Conservation (phyloP, 2,113 vertebrate species). For the Mixornis gularis region DNA sequence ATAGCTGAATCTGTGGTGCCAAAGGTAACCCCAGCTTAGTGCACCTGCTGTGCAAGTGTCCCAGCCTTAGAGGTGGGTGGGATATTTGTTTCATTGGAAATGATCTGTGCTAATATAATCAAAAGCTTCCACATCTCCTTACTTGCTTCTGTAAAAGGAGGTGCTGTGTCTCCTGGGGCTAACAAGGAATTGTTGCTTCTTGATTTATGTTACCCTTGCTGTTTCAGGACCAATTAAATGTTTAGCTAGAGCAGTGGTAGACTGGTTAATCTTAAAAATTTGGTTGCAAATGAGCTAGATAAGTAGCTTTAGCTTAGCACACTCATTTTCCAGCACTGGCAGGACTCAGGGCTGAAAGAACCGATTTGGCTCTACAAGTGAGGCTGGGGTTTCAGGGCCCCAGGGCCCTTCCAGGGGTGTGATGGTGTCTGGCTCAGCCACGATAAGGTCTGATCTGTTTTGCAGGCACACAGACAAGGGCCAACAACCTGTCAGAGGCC, state of each 20-base stretch:
- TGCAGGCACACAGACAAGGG: not conserved
- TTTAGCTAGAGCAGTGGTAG: not conserved
- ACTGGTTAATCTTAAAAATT: not conserved
- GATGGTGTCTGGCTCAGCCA: not conserved
- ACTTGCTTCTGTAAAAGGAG: not conserved
- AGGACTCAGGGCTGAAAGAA: not conserved
- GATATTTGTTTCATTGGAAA: not conserved
- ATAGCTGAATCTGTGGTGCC: not conserved
- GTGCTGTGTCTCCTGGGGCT: not conserved
- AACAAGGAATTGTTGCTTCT: not conserved
- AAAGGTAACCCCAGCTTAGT: not conserved
- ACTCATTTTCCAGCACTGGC: not conserved
- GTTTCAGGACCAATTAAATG: not conserved
- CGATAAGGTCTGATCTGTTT: not conserved
- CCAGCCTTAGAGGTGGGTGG: not conserved
- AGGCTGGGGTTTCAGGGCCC: not conserved
- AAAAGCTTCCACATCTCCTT: not conserved
- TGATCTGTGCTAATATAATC: not conserved
- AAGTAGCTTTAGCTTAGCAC: slow-evolving; percentile 9
- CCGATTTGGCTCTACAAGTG: not conserved
- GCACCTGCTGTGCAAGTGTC: not conserved
- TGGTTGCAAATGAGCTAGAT: not conserved
- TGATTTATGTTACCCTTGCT: not conserved
- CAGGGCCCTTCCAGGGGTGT: rapidly evolving
- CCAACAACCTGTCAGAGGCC: not conserved